phyloP scores from a whole-genome alignment of 1,140 invertebrate species.

The Teleogryllus occipitalis region DNA sequence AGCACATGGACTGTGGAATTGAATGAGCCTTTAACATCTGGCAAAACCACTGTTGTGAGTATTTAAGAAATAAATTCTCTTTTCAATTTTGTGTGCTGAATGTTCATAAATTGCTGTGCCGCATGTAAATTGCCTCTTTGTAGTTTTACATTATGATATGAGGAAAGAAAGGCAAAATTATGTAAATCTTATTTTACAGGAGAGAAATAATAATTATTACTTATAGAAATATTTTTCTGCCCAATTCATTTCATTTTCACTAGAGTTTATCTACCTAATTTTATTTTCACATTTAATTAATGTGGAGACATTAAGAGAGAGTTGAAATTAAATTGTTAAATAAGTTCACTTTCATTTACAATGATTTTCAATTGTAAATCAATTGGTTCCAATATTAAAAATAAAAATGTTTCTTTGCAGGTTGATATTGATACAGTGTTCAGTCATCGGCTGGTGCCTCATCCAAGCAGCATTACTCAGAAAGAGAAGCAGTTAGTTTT shows the following conservation, averaged over 20 bases:
- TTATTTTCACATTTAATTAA: not conserved
- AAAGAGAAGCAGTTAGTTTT: slow-evolving; percentile 88
- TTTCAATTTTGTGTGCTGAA: not conserved
- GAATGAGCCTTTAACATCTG: slow-evolving; percentile 49
- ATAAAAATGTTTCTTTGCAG: not conserved
- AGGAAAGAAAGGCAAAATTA: not conserved
- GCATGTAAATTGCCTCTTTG: not conserved
- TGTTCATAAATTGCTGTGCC: not conserved
- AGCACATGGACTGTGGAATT: slow-evolving; percentile 53
- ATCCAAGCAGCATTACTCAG: slow-evolving; percentile 81
- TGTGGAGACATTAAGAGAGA: too few species aligned
- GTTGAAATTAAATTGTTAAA: not conserved
- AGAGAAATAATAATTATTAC: not conserved
- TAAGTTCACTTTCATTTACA: not conserved
- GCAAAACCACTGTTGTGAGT: slow-evolving; percentile 45
- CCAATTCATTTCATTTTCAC: not conserved
- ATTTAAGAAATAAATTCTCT: not conserved
- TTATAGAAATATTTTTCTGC: too few species aligned
- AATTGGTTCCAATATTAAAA: not conserved
- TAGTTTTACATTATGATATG: not conserved
- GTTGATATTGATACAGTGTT: slow-evolving; percentile 64
- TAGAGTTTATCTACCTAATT: not conserved
- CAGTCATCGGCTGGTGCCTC: slow-evolving; percentile 65
- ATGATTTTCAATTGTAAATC: not conserved
- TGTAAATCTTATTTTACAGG: too few species aligned